phyloP scores from a whole-genome alignment of 2,888 invertebrate species.

The Clusia tigrina region DNA sequence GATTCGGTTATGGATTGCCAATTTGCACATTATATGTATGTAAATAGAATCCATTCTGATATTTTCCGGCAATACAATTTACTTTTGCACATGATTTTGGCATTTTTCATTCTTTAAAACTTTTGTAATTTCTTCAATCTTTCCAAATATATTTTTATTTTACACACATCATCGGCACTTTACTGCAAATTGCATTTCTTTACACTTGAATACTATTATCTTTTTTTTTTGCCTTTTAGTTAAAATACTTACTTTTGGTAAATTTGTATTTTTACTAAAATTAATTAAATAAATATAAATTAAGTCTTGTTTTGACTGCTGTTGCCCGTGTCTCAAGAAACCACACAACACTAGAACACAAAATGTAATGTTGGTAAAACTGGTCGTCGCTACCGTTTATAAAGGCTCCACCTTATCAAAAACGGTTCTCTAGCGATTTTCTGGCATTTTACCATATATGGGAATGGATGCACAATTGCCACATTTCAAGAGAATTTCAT shows the following conservation, averaged over 20 bases:
- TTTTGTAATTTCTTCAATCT: constrained; percentile 12
- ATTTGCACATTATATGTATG: too few species aligned
- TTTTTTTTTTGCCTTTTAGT: background rate
- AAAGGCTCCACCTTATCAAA: constrained; percentile 60
- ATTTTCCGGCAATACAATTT: too few species aligned
- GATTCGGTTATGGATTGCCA: too few species aligned
- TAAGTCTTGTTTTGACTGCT: constrained; percentile 58
- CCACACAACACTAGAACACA: constrained; percentile 63
- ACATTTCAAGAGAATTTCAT: constrained; percentile 48
- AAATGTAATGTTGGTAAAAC: constrained; percentile 64
- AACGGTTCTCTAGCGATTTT: constrained; percentile 50
- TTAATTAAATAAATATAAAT: constrained; percentile 63
- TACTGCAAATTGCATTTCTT: constrained; percentile 10
- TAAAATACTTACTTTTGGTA: constrained; percentile 55
- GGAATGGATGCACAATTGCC: constrained; percentile 54
- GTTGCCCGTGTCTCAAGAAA: constrained; percentile 49
- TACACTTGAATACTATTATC: constrained; percentile 20
- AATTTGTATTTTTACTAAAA: constrained; percentile 58
- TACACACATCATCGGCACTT: constrained; percentile 19
- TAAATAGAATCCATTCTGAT: too few species aligned
- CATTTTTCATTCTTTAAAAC: constrained; percentile 19
- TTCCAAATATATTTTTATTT: constrained; percentile 15
- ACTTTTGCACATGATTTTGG: too few species aligned
- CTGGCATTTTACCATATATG: constrained; percentile 65
- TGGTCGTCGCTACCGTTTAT: constrained; percentile 61